phyloP scores from a whole-genome alignment of 2,797 vertebrate species.

The Sarcophilus harrisii region DNA sequence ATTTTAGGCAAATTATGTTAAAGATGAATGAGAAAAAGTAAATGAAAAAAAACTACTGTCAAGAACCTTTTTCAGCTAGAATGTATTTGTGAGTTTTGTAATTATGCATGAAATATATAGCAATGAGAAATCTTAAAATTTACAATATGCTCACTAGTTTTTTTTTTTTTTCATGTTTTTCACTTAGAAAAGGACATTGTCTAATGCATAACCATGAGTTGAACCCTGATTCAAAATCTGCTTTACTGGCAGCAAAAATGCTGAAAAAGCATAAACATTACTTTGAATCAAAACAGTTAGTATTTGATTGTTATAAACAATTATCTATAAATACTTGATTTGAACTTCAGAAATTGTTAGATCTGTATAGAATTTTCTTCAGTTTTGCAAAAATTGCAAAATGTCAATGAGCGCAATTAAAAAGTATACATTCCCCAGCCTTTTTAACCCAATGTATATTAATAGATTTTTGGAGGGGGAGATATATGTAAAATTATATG shows the following conservation, averaged over 20 bases:
- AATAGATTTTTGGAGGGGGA: neutral
- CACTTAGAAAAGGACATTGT: slow-evolving; percentile 21
- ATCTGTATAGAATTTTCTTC: slow-evolving; percentile 19
- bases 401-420: slow-evolving; percentile 30
- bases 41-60: neutral
- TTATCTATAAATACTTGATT: slow-evolving; percentile 28
- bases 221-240: slow-evolving; percentile 45
- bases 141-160: neutral
- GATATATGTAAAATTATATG: neutral
- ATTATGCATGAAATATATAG: slow-evolving; percentile 40
- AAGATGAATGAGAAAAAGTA: neutral
- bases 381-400: neutral
- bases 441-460: neutral
- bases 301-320: neutral
- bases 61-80: slow-evolving; percentile 15
- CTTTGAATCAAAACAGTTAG: slow-evolving; percentile 54
- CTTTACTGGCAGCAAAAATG: slow-evolving; percentile 51
- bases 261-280: slow-evolving; percentile 50
- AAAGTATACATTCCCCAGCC: neutral
- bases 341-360: slow-evolving; percentile 12
- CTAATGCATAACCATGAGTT: slow-evolving; percentile 48
- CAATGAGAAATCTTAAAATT: slow-evolving; percentile 28
- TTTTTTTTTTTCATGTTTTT: neutral
- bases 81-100: neutral
- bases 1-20: neutral